Conservation (phyloP, 2,888 invertebrate genomes). For the Pyrocoelia pectoralis region DNA sequence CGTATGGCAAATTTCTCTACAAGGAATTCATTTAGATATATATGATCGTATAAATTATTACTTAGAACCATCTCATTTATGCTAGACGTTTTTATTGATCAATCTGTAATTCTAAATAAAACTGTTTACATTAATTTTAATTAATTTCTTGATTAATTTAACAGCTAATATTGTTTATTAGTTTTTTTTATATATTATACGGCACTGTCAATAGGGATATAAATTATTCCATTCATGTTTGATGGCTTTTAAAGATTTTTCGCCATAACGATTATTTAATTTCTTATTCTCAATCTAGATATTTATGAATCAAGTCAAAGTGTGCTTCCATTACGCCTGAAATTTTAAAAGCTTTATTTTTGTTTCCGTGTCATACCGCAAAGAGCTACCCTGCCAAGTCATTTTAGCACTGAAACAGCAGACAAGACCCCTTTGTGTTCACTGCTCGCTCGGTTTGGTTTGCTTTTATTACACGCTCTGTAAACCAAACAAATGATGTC, state of each 20-base stretch:
- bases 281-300: too few species aligned
- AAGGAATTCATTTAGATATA: too few species aligned
- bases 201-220: too few species aligned
- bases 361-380: conserved; percentile 33
- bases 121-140: conserved; percentile 4
- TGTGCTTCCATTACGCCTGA: conserved; percentile 26
- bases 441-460: conserved; percentile 43
- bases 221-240: too few species aligned
- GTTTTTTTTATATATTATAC: neutral
- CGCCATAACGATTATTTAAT: too few species aligned
- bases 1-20: too few species aligned
- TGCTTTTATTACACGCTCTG: conserved; percentile 55
- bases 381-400: conserved; percentile 38
- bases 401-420: conserved; percentile 38
- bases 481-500: conserved; percentile 55
- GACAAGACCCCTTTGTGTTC: conserved; percentile 39
- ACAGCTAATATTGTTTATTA: neutral
- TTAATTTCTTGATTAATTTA: conserved; percentile 3
- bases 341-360: conserved; percentile 34
- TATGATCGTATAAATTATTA: too few species aligned
- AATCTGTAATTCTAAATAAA: conserved; percentile 4
- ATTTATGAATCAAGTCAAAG: neutral
- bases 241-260: too few species aligned
- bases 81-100: too few species aligned
- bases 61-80: too few species aligned